These are phyloP conservation scores for Aselliscus stoliczkanus DNA, from an alignment of 2,797 vertebrate genomes.

Conservation along the genomic window DNA sequence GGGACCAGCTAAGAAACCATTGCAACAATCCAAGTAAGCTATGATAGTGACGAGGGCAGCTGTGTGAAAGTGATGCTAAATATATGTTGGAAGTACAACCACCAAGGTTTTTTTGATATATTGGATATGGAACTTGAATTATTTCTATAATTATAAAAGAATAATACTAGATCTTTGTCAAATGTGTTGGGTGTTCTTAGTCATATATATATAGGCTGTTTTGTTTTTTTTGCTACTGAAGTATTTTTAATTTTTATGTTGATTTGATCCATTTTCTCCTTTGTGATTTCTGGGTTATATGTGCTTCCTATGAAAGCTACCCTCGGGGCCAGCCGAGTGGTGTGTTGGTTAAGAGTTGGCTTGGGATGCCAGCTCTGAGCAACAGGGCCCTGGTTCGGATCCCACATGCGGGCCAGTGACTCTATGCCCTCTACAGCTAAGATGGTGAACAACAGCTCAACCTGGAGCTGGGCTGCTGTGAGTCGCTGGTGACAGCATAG, in stretches of 20 bases:
- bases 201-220: not conserved
- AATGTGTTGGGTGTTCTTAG: not conserved
- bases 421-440: too few relatives aligned
- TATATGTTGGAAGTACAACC: not conserved
- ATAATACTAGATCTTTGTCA: not conserved
- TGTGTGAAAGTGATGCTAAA: not conserved
- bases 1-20: not conserved
- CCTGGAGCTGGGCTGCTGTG: too few relatives aligned
- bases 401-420: too few relatives aligned
- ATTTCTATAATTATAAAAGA: not conserved
- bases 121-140: not conserved
- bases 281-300: not conserved
- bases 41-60: not conserved
- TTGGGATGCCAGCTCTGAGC: too few relatives aligned
- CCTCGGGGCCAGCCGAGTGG: too few relatives aligned
- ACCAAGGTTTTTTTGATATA: too few relatives aligned
- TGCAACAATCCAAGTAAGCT: not conserved
- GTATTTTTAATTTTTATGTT: not conserved
- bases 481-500: too few relatives aligned
- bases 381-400: too few relatives aligned
- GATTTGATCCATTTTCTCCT: not conserved
- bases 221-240: not conserved
- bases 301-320: not conserved
- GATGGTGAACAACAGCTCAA: too few relatives aligned
- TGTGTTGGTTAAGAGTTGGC: too few relatives aligned